Base-by-base conservation (phyloP, 1,140 invertebrate genomes). In the Mercenaria mercenaria region DNA sequence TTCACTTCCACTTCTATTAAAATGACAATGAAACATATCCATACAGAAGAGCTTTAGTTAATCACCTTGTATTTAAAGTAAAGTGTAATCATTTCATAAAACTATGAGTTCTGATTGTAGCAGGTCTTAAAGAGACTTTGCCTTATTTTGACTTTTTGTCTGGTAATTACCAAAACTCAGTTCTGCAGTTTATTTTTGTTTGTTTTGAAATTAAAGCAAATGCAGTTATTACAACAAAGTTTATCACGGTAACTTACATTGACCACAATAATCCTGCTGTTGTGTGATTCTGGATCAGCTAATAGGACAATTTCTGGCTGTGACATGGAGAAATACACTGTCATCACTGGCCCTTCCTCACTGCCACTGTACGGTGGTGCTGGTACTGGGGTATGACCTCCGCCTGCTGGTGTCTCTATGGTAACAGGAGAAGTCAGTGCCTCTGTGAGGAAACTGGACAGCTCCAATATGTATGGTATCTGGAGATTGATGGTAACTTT, bases 241-340 rank as follows among this genome's bases (percentile, higher is more conserved):
- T 47, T 47, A 15, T 15, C 15, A 47, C 15, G 43, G 43, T 15
- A 39, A 76, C 92, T 94, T 91, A 96, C 96, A 93, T 96, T 94
- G 1, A 98, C 96, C 10, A 98, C 96, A 61, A 98, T 96, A 29
- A 97, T 97, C 91, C 97, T 97, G n/a, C 97, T 97, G 86, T 97
- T 97, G n/a, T 96, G 96, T 26, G 97, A 97, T 39, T 96, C 97
- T 10, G 97, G 96, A 92, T 97, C 97, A 20, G 97, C 97, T 93
- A 98, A 97, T 74, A 98, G 96, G 94, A 98, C 97, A 39, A 98
- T 96, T 95, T 98, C 98, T 20, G 98, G 98, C 91, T 98, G 97
- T 61, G 98, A 97, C 13, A 96, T 88, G 93, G 80, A 98, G 13
- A 93, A 93, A 50, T 93, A 93, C 41, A 95, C 72, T 15, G 91